A percentile compares a stretch with the other conserved stretches of the same genome.
phyloP scores from a whole-genome alignment of 23 tunicate genomes.

The Diplosoma virens region DNA sequence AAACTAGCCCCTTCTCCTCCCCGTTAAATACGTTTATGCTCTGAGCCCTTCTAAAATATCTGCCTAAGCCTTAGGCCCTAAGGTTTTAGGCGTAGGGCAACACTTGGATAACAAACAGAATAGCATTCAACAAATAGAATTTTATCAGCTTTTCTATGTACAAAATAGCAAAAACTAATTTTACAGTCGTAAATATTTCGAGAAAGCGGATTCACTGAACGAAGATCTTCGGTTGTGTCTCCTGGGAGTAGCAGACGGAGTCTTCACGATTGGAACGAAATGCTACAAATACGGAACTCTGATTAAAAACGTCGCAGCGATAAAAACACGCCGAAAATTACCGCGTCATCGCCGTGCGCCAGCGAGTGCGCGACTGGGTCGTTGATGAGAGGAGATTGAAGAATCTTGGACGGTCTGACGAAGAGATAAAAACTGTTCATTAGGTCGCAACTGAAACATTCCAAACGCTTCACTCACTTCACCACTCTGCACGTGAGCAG shows the following conservation, averaged over 20 bases:
- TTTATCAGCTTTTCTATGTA: no score
- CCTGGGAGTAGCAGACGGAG: constrained; percentile 28
- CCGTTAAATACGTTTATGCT: no score
- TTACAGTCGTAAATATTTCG: constrained; percentile 13
- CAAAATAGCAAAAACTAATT: no score
- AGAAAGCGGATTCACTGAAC: constrained; percentile 17
- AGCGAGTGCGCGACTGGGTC: constrained; percentile 42
- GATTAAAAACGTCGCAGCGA: background rate
- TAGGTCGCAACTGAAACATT: no score
- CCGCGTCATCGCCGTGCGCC: constrained; percentile 31
- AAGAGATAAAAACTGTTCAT: no score
- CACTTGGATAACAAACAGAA: no score
- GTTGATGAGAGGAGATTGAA: background rate
- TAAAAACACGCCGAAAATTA: background rate
- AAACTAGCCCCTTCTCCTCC: no score
- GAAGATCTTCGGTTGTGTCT: constrained; percentile 14
- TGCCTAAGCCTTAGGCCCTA: no score
- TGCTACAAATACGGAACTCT: constrained; percentile 13
- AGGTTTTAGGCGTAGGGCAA: no score
- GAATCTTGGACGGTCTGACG: constrained; percentile 9
- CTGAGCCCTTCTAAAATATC: no score
- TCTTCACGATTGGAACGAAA: constrained; percentile 33
- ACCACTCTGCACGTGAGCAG: constrained; percentile 65
- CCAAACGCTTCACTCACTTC: no score
- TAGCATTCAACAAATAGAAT: no score